phyloP scores from a whole-genome alignment of 2,113 vertebrate genomes.

The Cyprinus carpio region DNA sequence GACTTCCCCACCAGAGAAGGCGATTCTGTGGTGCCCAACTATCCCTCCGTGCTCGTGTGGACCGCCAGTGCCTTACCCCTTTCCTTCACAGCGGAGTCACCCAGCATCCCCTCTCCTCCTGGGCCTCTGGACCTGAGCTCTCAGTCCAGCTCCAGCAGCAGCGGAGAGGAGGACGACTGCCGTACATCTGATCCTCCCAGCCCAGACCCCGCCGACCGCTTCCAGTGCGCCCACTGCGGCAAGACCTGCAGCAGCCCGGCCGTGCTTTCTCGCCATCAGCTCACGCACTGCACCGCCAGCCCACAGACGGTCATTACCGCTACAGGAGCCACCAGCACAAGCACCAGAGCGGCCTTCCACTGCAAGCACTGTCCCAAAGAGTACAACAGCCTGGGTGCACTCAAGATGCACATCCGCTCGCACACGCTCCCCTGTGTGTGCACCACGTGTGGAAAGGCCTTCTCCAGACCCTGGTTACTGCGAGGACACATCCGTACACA shows the following conservation, averaged over 20 bases:
- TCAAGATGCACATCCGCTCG: slow-evolving; percentile 99
- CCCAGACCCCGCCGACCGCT: slow-evolving; percentile 77
- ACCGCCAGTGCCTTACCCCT: slow-evolving; percentile 75
- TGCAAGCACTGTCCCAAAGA: slow-evolving; percentile 98
- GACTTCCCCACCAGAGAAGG: slow-evolving; percentile 68
- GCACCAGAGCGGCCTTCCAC: slow-evolving; percentile 78
- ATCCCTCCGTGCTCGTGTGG: slow-evolving; percentile 78
- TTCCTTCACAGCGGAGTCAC: slow-evolving; percentile 72
- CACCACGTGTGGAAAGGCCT: slow-evolving; percentile 95
- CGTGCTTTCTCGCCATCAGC: slow-evolving; percentile 85
- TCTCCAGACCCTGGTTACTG: slow-evolving; percentile 96
- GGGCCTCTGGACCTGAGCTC: slow-evolving; percentile 85
- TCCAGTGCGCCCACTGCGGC: slow-evolving; percentile 82
- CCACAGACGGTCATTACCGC: slow-evolving; percentile 47
- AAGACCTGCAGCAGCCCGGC: slow-evolving; percentile 84
- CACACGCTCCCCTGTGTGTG: slow-evolving; percentile 97
- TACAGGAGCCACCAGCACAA: slow-evolving; percentile 58
- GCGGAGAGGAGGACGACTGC: slow-evolving; percentile 87
- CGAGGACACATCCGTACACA: slow-evolving; percentile 96
- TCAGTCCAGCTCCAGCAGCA: slow-evolving; percentile 74
- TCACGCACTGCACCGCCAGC: slow-evolving; percentile 68
- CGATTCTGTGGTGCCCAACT: slow-evolving; percentile 73
- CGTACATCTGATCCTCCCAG: slow-evolving; percentile 93
- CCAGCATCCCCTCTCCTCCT: slow-evolving; percentile 65
- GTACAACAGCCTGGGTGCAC: slow-evolving; percentile 92